Base-by-base conservation (phyloP, 64 coral and sea anemone species). In the Pocillopora verrucosa region DNA sequence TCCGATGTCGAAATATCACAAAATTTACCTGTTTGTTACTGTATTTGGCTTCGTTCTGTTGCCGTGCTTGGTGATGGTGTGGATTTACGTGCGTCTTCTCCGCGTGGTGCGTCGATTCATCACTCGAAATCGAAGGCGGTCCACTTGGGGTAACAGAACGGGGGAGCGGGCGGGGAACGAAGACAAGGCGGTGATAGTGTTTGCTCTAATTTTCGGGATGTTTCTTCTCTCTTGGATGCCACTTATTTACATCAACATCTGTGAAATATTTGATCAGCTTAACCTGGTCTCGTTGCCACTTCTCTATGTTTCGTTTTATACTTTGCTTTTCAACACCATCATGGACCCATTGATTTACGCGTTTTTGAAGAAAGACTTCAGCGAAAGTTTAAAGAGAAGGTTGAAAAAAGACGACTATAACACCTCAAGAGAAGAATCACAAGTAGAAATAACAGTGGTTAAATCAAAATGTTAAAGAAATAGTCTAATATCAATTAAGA, bases 111-210 rank as follows among this genome's bases (percentile, higher is more conserved):
- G 92, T 12, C 93, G 87, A 61, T 96, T 87, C 74, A 83, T 96
- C 45, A 78, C 78, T n/a, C 93, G 95, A 36, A 96, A 96, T 64
- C 72, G 88, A 16, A 59, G 72, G 19, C 91, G 95, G 65, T 87
- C 95, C 17, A 96, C 90, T 14, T 88, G 86, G 77, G 95, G 95
- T 1, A 96, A 96, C 74, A 86, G 90, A 19, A 96, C 95, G 14
- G 95, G 95, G 10, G 95, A 96, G 38, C 91, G 95, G 0, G 95
- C 95, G 15, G 95, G 95, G 76, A 96, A 84, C 76, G 95, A 96
- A 61, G 95, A 96, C 59, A 96, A 96, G 74, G 91, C 95, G 16
- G 82, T 89, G 20, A 15, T 89, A 2, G 95, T 96, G 61, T 96
- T 96, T 38, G 95, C 95, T 5, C 67, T 96, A 5, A 96, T 96